Evolutionary conservation across 2,113 vertebrate species (phyloP).

Genomic region (Diphyllodes magnificus): DNA sequence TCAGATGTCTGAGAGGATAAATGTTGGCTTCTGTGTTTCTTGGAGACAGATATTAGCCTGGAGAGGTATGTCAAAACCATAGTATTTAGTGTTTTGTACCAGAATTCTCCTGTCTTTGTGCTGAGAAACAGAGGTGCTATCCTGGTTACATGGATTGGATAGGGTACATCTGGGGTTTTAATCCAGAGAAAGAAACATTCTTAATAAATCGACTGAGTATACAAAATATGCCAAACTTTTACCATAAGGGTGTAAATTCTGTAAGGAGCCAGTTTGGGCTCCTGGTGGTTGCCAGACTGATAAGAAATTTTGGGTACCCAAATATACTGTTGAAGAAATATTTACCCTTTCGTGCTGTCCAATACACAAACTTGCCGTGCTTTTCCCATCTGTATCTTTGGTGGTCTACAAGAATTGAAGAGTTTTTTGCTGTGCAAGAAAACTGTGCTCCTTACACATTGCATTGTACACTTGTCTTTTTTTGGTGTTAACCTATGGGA

Average conservation of each 20-base stretch:
- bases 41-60: neutral
- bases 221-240: neutral
- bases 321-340: neutral
- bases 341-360: neutral
- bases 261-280: neutral
- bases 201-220: neutral
- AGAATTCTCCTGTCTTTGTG: neutral
- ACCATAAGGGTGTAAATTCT: neutral
- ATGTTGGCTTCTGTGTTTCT: neutral
- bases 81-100: neutral
- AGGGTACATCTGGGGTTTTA: neutral
- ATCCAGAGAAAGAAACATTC: neutral
- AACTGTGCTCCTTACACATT: neutral
- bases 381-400: neutral
- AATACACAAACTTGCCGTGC: neutral
- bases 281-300: neutral
- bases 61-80: neutral
- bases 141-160: neutral
- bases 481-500: neutral
- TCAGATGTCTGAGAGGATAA: neutral
- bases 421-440: neutral
- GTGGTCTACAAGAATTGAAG: neutral
- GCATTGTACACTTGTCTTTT: neutral
- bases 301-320: neutral
- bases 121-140: neutral